Evolutionary conservation across 2,797 vertebrate genomes (phyloP).

Genomic region (Sebastes variabilis): DNA sequence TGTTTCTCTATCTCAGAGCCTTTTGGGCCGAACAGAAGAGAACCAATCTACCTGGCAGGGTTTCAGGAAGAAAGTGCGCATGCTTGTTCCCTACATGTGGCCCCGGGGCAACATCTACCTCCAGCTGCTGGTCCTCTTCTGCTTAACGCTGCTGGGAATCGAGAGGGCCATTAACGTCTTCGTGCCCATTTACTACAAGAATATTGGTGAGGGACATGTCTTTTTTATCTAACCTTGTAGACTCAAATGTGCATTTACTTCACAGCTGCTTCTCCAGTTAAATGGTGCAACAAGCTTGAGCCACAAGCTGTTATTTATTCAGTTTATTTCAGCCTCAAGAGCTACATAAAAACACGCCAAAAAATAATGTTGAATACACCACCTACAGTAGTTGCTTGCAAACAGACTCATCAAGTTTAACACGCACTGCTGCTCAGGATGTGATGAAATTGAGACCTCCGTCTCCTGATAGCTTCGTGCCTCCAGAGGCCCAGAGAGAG

Average conservation of each 20-base stretch:
- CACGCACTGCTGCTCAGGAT: not conserved
- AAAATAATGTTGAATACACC: not conserved
- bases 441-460: not conserved
- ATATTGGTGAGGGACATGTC: conserved; percentile 85
- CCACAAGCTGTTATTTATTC: not conserved
- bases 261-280: not conserved
- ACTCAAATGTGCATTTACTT: not conserved
- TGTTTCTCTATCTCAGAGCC: conserved; percentile 69
- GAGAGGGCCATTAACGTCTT: conserved; percentile 93
- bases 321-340: not conserved
- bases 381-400: not conserved
- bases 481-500: not conserved
- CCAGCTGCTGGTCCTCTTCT: conserved; percentile 91
- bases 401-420: not conserved
- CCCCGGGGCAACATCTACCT: conserved; percentile 84
- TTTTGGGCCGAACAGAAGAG: conserved; percentile 67
- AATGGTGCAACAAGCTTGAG: not conserved
- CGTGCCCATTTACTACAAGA: conserved; percentile 93
- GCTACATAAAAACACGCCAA: not conserved
- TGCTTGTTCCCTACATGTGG: conserved; percentile 94
- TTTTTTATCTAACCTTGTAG: not conserved
- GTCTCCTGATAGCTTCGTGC: not conserved
- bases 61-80: conserved; percentile 85
- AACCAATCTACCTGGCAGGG: conserved; percentile 89
- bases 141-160: conserved; percentile 88